These are phyloP conservation scores for Electrona antarctica DNA, from an alignment of 2,113 vertebrate species.

Conservation along the genomic window DNA sequence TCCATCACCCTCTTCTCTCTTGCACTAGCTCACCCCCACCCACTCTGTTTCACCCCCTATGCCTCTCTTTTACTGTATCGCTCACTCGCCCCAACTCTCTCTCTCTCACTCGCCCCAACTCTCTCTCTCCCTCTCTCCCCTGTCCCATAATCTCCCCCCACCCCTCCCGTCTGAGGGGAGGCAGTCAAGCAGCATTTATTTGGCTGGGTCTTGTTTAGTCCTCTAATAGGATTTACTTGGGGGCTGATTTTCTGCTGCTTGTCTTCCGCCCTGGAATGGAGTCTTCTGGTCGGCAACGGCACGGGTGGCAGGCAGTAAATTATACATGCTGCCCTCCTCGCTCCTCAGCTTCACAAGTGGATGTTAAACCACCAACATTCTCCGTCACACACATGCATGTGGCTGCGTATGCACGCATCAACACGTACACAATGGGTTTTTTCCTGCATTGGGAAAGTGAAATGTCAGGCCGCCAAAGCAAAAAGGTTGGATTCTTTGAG, in stretches of 20 bases:
- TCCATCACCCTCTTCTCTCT: conserved; percentile 12
- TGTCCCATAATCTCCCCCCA: conserved; percentile 7
- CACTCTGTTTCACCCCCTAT: conserved; percentile 31
- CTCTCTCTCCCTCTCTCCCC: conserved; percentile 3
- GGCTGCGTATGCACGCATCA: background rate
- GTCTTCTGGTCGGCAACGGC: conserved; percentile 57
- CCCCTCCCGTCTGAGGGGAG: conserved; percentile 34
- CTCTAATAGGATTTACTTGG: conserved; percentile 68
- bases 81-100: conserved; percentile 1
- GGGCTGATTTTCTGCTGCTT: conserved; percentile 60
- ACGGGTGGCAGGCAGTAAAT: conserved; percentile 73
- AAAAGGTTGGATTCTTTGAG: no score
- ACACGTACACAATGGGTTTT: background rate
- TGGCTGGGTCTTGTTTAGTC: conserved; percentile 64
- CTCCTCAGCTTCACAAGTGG: conserved; percentile 48
- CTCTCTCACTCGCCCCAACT: background rate
- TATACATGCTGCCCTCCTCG: conserved; percentile 65
- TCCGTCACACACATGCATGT: conserved; percentile 14
- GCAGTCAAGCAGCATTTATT: conserved; percentile 41
- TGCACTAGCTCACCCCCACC: conserved; percentile 27
- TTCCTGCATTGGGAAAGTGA: background rate
- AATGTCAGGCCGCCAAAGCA: no score
- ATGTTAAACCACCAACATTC: conserved; percentile 13
- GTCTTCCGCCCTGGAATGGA: conserved; percentile 64
- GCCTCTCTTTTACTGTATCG: conserved; percentile 2